Evolutionary conservation across 2,888 invertebrate species (phyloP).

Genomic region (Macrosoma leucophasiata): DNA sequence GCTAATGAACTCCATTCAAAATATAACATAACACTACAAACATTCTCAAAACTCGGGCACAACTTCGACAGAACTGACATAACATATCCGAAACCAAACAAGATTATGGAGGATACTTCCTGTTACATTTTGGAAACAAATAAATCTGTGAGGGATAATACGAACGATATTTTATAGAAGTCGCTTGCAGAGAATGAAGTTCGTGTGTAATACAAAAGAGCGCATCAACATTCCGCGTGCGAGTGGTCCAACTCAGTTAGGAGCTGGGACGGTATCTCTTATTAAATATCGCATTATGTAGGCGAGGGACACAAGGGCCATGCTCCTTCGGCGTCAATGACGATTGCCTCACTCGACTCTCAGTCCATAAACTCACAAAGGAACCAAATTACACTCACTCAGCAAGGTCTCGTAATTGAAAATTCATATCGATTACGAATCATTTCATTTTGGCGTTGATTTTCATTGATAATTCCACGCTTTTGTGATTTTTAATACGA

Average conservation of each 20-base stretch:
- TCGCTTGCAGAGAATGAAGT: conserved; percentile 40
- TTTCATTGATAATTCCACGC: too few relatives aligned
- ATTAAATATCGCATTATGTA: conserved; percentile 46
- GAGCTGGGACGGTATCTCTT: conserved; percentile 30
- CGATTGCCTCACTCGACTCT: conserved; percentile 32
- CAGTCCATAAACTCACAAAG: conserved; percentile 41
- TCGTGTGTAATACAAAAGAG: conserved; percentile 43
- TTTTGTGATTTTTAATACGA: too few relatives aligned
- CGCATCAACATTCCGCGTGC: conserved; percentile 41
- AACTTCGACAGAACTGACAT: too few relatives aligned
- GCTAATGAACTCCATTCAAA: too few relatives aligned
- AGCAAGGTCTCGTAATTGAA: too few relatives aligned
- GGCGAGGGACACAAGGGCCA: conserved; percentile 28
- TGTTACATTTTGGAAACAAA: conserved; percentile 24
- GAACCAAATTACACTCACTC: conserved; percentile 46
- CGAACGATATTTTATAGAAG: conserved; percentile 41
- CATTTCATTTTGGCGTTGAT: too few relatives aligned
- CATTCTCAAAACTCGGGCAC: too few relatives aligned
- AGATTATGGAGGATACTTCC: background rate
- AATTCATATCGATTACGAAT: too few relatives aligned
- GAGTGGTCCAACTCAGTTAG: conserved; percentile 25
- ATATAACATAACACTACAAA: too few relatives aligned
- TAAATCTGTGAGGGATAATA: conserved; percentile 47
- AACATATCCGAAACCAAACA: too few relatives aligned
- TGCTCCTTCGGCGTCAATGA: too few relatives aligned